A percentile compares a stretch with the other conserved stretches of the same genome.
These are phyloP conservation scores for Margarornis squamiger DNA, from an alignment of 2,797 vertebrate species.

Conservation along the genomic window DNA sequence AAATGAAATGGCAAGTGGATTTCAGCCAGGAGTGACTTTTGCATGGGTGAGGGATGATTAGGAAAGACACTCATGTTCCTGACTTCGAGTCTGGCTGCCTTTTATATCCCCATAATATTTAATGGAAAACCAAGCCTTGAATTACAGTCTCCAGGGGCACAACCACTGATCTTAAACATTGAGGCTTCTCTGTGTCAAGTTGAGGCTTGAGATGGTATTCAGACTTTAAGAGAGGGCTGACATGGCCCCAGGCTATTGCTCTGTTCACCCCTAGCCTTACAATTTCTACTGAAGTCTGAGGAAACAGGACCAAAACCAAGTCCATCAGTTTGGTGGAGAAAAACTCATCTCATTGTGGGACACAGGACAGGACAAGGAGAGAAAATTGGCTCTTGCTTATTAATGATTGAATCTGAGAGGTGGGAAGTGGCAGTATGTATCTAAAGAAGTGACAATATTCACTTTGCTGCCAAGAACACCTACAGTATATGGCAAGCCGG, in stretches of 20 bases:
- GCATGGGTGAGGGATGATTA: background rate
- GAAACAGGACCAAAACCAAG: background rate
- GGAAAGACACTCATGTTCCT: background rate
- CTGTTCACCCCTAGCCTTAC: background rate
- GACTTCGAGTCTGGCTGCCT: background rate
- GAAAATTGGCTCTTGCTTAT: background rate
- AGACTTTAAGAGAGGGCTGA: background rate
- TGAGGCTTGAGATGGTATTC: background rate
- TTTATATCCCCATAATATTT: background rate
- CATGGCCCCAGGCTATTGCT: background rate
- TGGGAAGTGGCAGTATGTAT: background rate
- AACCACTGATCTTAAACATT: background rate
- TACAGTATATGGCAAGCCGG: background rate
- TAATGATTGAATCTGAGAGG: background rate
- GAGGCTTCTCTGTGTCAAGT: background rate
- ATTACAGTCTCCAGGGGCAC: background rate
- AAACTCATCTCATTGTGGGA: background rate
- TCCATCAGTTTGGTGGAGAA: background rate
- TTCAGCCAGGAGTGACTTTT: background rate
- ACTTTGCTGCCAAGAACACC: background rate
- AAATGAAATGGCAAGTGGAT: background rate
- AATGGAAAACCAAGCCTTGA: background rate
- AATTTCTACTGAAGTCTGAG: background rate
- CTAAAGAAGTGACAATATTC: background rate
- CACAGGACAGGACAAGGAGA: background rate